Evolutionary conservation across 2,113 vertebrate genomes (phyloP), one percentile per base, ranked within the genome.

Genomic region (Herpetotheres cachinnans): DNA sequence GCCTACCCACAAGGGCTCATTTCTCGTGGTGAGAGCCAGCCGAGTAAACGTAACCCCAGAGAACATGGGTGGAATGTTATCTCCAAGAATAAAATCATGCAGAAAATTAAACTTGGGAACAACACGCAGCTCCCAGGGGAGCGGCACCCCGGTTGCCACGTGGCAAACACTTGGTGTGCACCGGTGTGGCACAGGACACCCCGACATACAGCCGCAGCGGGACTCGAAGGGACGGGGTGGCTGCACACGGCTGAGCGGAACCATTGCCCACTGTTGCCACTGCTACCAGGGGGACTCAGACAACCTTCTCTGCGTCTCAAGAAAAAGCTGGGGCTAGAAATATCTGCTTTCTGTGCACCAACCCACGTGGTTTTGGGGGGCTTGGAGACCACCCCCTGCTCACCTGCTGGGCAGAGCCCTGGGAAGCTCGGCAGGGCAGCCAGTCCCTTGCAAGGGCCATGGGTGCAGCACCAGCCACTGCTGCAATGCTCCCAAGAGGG

Each of bases 341-440:
- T 38, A 38, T 1, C 27, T 36, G 63, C 40, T 54, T 47, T 29
- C 58, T 16, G 32, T 38, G 59, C 32, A n/a, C 27, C 0, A 0
- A 46, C 11, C 25, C 1, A 0, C 0, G 0, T 2, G 2, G 26
- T 29, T 8, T 3, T 1, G 1, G 1, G 4, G 46, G 42, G 18
- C 47, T 86, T 4, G 4, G 49, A 81, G 36, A 66, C 20, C 63
- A 59, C 13, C 17, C 44, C 16, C 27, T 59, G 32, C 27, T 46
- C 27, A 36, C 44, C 24, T 16, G 1, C 27, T 0, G 12, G 8
- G 38, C 69, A 86, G 56, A 36, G 71, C 13, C 32, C 61, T 3
- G 3, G 49, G 34, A 36, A 55, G 30, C 10, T 32, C 2, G 0
- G 34, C 32, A 71, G 38, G 52, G 40, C 70, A 82, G 50, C n/a